phyloP scores from a whole-genome alignment of 2,888 invertebrate species.

The Oscheius sp. region DNA sequence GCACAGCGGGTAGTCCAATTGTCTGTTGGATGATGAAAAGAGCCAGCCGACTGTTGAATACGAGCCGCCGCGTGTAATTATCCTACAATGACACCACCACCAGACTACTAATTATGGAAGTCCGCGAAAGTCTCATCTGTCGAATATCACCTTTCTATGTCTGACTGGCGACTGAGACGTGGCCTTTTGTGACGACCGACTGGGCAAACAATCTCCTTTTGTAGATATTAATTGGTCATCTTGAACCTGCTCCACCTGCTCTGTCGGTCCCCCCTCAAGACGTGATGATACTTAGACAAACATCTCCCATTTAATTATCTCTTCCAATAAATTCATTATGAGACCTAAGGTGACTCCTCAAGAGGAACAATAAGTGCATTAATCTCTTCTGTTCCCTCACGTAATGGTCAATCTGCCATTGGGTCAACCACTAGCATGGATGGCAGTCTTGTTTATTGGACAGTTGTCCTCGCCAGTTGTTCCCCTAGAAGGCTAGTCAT shows the following conservation, averaged over 20 bases:
- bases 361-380: too few relatives aligned
- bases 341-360: too few relatives aligned
- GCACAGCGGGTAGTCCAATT: slow-evolving; percentile 26
- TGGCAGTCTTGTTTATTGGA: slow-evolving; percentile 7
- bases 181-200: slow-evolving; percentile 13
- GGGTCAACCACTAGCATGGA: slow-evolving; percentile 1
- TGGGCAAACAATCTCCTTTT: slow-evolving; percentile 16
- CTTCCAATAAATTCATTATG: too few relatives aligned
- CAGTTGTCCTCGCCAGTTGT: slow-evolving; percentile 17
- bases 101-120: not conserved
- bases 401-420: slow-evolving; percentile 8
- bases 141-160: slow-evolving; percentile 15
- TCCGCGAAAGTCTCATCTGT: slow-evolving; percentile 3
- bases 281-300: slow-evolving; percentile 7
- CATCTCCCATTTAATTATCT: too few relatives aligned
- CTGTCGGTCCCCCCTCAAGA: not conserved
- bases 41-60: slow-evolving; percentile 22
- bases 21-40: slow-evolving; percentile 17
- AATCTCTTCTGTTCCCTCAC: not conserved
- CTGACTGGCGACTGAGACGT: not conserved
- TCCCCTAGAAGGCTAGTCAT: slow-evolving; percentile 25
- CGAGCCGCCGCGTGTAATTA: slow-evolving; percentile 27
- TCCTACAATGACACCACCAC: slow-evolving; percentile 11
- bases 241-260: not conserved
- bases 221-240: slow-evolving; percentile 5